Evolutionary conservation across 2,113 vertebrate species (phyloP), one percentile per base, ranked within the genome.

Genomic region (Pholis gunnellus): DNA sequence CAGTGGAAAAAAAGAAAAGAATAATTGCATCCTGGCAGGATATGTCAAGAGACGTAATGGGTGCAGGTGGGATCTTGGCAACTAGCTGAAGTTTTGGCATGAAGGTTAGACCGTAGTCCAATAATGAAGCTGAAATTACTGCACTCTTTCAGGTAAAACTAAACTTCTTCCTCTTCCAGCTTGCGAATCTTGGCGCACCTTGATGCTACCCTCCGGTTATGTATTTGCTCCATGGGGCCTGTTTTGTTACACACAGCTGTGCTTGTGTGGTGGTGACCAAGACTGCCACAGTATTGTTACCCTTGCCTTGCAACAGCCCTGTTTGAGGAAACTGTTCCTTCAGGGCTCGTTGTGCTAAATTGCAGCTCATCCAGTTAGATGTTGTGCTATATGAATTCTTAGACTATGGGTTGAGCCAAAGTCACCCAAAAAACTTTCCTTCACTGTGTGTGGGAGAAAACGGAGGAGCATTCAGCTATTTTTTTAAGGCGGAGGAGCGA

Each of bases 401-500:
- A 44, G 18, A 78, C 69, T 78, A 66, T 46, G 63, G 70, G 72
- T 66, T 72, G 67, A 71, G 73, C 60, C 44, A 79, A 77, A 88
- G 79, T 86, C 68, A 46, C 72, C 69, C 25, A 63, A 66, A 61
- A 79, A 78, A 83, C 66, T 72, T 87, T 77, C n/a, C 74, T 77
- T 66, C 25, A 9, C 64, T 40, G 69, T 75, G 73, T 85, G 85
- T 71, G 78, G 54, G 36, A 88, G 82, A 81, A 84, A 78, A 67
- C 76, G 75, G 75, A 75, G 75, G 72, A 73, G 80, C 57, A 60
- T 85, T 83, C 57, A 50, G 27, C 31, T 70, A 36, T 83, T 75
- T 84, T 84, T 81, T 81, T 72, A 57, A 79, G 86, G 76, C 15
- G 10, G 74, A 79, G 74, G 79, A 83, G 87, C 71, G 84, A 84